Conservation (phyloP, 2,113 vertebrate genomes). For the Cryptoleucopteryx plumbea region DNA sequence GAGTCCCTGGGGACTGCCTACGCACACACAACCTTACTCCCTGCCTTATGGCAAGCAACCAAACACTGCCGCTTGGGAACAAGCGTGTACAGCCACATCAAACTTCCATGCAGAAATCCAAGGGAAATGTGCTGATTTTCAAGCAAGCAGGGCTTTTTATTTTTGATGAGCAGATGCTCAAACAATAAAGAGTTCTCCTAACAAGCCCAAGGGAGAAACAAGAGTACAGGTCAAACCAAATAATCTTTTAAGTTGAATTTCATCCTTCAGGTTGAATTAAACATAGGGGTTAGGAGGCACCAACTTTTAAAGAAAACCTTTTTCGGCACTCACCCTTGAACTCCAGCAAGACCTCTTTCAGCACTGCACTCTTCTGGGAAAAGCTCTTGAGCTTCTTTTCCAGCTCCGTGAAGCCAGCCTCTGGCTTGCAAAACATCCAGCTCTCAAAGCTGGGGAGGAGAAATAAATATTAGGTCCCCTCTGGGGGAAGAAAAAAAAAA, state of each 20-base stretch:
- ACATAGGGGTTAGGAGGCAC: too few relatives aligned
- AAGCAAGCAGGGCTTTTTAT: background rate
- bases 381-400: slow-evolving; percentile 49
- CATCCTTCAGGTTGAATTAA: background rate
- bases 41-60: too few relatives aligned
- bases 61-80: background rate
- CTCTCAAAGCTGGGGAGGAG: background rate
- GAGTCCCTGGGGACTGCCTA: background rate
- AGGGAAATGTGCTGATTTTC: background rate
- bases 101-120: background rate
- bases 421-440: slow-evolving; percentile 14
- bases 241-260: background rate
- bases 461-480: background rate
- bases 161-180: background rate
- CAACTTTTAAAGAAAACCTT: background rate
- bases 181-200: background rate
- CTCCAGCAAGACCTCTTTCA: slow-evolving; percentile 28
- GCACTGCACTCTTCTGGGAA: background rate
- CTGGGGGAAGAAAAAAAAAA: too few relatives aligned
- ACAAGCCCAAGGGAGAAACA: fast-evolving
- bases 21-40: background rate
- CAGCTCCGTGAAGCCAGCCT: background rate
- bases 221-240: background rate
- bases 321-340: slow-evolving; percentile 1
- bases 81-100: fast-evolving